phyloP scores from a whole-genome alignment of 2,888 invertebrate species.

The Mythimna albipuncta region DNA sequence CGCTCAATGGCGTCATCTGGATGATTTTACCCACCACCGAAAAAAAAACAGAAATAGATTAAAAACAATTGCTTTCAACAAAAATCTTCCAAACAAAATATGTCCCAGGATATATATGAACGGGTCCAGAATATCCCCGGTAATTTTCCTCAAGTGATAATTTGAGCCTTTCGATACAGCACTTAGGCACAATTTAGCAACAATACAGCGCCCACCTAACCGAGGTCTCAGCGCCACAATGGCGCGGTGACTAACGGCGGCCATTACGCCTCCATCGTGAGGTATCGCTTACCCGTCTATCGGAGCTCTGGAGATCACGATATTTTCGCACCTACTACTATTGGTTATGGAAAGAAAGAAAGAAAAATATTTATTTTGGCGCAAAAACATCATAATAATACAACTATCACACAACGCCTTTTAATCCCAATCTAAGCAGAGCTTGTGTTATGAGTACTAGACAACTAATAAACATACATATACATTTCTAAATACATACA shows the following conservation, averaged over 20 bases:
- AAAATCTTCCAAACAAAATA: background rate
- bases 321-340: conserved; percentile 52
- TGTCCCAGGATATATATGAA: background rate
- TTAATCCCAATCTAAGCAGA: too few species aligned
- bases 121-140: conserved; percentile 14
- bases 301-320: conserved; percentile 53
- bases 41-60: background rate
- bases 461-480: too few species aligned
- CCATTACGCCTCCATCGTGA: conserved; percentile 74
- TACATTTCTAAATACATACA: too few species aligned
- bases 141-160: conserved; percentile 46
- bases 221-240: conserved; percentile 61
- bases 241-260: conserved; percentile 70
- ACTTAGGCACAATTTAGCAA: conserved; percentile 48
- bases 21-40: too few species aligned
- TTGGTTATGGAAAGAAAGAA: background rate
- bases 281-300: conserved; percentile 72
- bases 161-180: conserved; percentile 44
- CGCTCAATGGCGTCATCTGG: too few species aligned
- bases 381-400: too few species aligned
- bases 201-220: conserved; percentile 49
- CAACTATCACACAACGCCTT: too few species aligned
- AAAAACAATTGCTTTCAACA: background rate
- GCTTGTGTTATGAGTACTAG: too few species aligned
- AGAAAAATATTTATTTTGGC: too few species aligned